Evolutionary conservation across 1,140 invertebrate genomes (phyloP).

Genomic region (Brachionus paranguensis): DNA sequence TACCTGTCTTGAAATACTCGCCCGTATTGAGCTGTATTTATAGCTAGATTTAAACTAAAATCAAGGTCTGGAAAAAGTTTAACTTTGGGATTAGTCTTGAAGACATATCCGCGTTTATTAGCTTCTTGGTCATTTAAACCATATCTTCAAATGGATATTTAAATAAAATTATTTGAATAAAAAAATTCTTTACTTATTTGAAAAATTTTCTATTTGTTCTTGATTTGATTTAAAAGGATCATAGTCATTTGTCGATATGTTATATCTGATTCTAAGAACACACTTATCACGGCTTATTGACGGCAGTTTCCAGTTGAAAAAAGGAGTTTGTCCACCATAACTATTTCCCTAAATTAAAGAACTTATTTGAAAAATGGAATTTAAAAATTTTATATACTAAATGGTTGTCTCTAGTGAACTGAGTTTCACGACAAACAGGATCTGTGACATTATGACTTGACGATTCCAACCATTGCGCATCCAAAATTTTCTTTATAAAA

Average conservation of each 20-base stretch:
- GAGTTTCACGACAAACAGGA: constrained; percentile 51
- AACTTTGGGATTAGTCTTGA: constrained; percentile 50
- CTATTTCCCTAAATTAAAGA: constrained; percentile 45
- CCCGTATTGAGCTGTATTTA: constrained; percentile 54
- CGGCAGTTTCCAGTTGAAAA: constrained; percentile 54
- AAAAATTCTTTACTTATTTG: not conserved
- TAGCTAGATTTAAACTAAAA: constrained; percentile 47
- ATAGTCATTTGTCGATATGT: constrained; percentile 54
- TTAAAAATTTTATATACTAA: constrained; percentile 42
- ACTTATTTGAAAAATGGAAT: not conserved
- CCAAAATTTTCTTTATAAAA: constrained; percentile 42
- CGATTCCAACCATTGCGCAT: constrained; percentile 47
- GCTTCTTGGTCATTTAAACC: constrained; percentile 41
- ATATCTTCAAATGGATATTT: not conserved
- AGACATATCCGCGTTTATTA: constrained; percentile 47
- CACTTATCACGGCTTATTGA: constrained; percentile 48
- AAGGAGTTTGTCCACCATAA: constrained; percentile 46
- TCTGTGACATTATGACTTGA: constrained; percentile 46
- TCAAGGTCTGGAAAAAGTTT: constrained; percentile 48
- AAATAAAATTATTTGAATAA: constrained; percentile 43
- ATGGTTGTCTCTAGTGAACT: constrained; percentile 53
- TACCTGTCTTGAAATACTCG: constrained; percentile 51
- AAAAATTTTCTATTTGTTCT: constrained; percentile 41
- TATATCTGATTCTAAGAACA: constrained; percentile 54
- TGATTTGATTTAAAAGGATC: constrained; percentile 44